These are phyloP conservation scores for Pomatorhinus ruficollis DNA, from an alignment of 2,113 vertebrate genomes.

Conservation along the genomic window DNA sequence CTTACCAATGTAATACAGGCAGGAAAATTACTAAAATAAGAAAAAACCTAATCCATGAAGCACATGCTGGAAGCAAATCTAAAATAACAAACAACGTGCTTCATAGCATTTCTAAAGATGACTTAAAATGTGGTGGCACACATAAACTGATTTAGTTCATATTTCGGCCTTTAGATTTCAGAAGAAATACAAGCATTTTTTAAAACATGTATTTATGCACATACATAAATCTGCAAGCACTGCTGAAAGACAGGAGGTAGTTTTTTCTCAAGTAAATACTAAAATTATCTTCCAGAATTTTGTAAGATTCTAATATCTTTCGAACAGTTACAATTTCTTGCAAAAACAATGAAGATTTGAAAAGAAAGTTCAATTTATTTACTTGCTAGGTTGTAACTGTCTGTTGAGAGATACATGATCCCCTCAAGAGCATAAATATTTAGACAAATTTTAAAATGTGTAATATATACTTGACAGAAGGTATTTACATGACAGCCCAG, in stretches of 20 bases:
- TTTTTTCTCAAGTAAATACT: neutral
- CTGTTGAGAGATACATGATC: constrained; percentile 59
- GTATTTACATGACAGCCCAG: constrained; percentile 67
- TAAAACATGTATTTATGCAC: neutral
- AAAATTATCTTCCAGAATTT: constrained; percentile 10
- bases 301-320: constrained; percentile 27
- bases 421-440: constrained; percentile 74
- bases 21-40: neutral
- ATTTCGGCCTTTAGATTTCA: neutral
- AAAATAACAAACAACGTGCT: neutral
- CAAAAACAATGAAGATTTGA: neutral
- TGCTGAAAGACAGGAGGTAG: neutral
- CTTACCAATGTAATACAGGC: neutral
- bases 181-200: neutral
- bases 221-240: neutral
- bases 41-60: neutral
- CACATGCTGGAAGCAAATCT: neutral
- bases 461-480: constrained; percentile 71
- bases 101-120: neutral
- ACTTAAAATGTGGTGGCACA: neutral
- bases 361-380: constrained; percentile 68
- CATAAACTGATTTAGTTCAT: neutral
- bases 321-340: constrained; percentile 15
- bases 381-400: constrained; percentile 51
- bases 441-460: constrained; percentile 74